These are phyloP conservation scores for Drosophila micromelanica DNA, from an alignment of 1,140 invertebrate species.

Conservation along the genomic window DNA sequence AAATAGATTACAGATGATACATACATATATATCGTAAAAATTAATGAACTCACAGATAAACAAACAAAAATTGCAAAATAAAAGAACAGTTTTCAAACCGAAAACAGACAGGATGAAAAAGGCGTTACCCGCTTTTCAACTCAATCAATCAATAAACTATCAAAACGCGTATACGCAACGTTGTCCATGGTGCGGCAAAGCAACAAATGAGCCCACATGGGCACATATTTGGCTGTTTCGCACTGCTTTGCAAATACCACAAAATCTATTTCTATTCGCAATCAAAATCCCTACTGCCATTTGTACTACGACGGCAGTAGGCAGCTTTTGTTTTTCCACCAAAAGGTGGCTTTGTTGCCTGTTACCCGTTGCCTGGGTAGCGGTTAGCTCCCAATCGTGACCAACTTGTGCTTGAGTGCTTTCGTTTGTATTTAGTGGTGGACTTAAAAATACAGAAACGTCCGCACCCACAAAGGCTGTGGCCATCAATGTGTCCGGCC, in stretches of 20 bases:
- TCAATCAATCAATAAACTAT: slow-evolving; percentile 81
- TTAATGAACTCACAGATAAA: slow-evolving; percentile 1
- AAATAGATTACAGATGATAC: too few species aligned
- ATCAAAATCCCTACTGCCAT: slow-evolving; percentile 83
- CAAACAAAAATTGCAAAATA: slow-evolving; percentile 61
- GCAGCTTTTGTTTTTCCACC: slow-evolving; percentile 40
- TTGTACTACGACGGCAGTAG: slow-evolving; percentile 61
- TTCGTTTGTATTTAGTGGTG: slow-evolving; percentile 84
- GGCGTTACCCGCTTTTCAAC: slow-evolving; percentile 35
- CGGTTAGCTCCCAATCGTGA: slow-evolving; percentile 66
- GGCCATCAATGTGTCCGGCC: slow-evolving; percentile 68
- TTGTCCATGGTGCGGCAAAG: slow-evolving; percentile 65
- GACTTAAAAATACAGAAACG: slow-evolving; percentile 82
- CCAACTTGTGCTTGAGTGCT: slow-evolving; percentile 84
- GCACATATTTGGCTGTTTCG: slow-evolving; percentile 48
- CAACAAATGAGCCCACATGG: slow-evolving; percentile 69
- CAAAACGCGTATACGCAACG: slow-evolving; percentile 81
- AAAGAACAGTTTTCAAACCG: slow-evolving; percentile 53
- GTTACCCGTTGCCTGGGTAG: slow-evolving; percentile 39
- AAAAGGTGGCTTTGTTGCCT: slow-evolving; percentile 24
- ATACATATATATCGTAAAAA: too few species aligned
- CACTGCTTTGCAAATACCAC: slow-evolving; percentile 83
- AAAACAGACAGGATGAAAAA: slow-evolving; percentile 64
- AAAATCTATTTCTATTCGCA: slow-evolving; percentile 84
- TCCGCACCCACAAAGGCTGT: slow-evolving; percentile 68